Evolutionary conservation across 2,888 invertebrate species (phyloP).

Genomic region (Syritta pipiens): DNA sequence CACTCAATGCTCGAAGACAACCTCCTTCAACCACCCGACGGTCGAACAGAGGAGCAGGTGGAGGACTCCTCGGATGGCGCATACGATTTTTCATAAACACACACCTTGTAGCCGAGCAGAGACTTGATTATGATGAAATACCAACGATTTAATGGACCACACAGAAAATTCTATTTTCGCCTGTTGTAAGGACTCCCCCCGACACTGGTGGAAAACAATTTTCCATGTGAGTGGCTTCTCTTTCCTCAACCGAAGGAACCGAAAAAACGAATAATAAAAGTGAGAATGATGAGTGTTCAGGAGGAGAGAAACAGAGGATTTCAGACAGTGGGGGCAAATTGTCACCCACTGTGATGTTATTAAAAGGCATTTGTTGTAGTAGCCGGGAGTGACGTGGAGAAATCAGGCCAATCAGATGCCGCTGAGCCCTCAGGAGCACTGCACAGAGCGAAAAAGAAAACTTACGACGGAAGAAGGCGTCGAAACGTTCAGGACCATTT

Average conservation of each 20-base stretch:
- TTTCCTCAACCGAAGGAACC: conserved; percentile 1
- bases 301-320: neutral
- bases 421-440: neutral
- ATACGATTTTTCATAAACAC: conserved; percentile 38
- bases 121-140: conserved; percentile 66
- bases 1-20: neutral
- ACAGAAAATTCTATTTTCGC: conserved; percentile 60
- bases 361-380: conserved; percentile 48
- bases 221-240: conserved; percentile 54
- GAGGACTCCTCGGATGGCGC: neutral
- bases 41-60: conserved; percentile 19
- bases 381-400: neutral
- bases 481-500: conserved; percentile 50
- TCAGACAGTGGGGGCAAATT: neutral
- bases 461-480: conserved; percentile 18
- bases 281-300: conserved; percentile 27
- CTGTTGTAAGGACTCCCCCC: neutral
- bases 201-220: conserved; percentile 44
- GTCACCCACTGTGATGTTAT: conserved; percentile 28
- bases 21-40: neutral
- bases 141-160: conserved; percentile 65
- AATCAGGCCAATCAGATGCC: conserved; percentile 1
- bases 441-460: neutral
- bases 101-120: conserved; percentile 13
- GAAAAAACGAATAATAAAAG: conserved; percentile 29